Evolutionary conservation across 2,797 vertebrate species (phyloP), one percentile per base, ranked within the genome.

Genomic region (Dermochelys coriacea): DNA sequence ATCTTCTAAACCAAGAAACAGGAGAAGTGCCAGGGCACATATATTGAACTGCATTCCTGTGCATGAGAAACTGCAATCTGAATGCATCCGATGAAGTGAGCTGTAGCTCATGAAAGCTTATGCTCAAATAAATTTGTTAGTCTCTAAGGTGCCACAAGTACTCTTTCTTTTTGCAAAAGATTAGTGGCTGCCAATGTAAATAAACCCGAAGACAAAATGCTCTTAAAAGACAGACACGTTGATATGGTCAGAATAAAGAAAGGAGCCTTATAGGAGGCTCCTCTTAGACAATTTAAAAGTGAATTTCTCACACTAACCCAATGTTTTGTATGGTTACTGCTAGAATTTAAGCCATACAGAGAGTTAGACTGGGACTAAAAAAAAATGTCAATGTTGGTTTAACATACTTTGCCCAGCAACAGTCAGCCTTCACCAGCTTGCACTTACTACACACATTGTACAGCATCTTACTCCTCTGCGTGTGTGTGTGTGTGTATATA

Each of bases 361-460:
- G 51, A 77, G 47, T 55, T 27, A 21, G 19, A 19, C 75, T 37
- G 37, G 3, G 47, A 31, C 79, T 75, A 93, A 55, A 59, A 59
- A 59, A 59, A 12, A 41, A 31, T 77, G 47, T 18, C 77, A 91
- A 5, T 23, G 41, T 27, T 29, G 34, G 59, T 61, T 37, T 21
- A 75, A 12, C 23, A 85, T 34, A 2, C 4, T 77, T 0, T 71
- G 64, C 21, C 59, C 34, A 29, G 29, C 34, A 50, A 49, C 80
- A 93, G 78, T 4, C 2, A 1, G 37, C 18, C 59, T 41, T 8
- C 15, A 2, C 8, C 80, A 19, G 2, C 80, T 34, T 34, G 0
- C 47, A 0, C 1, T 0, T 5, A 68, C 2, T 55, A 18, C 54
- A 3, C 75, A 1, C 5, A 9, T 10, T 25, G 7, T 34, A 5